Evolutionary conservation across 1,140 invertebrate genomes (phyloP), one percentile per base, ranked within the genome.

Genomic region (Drosophila ogumai): DNA sequence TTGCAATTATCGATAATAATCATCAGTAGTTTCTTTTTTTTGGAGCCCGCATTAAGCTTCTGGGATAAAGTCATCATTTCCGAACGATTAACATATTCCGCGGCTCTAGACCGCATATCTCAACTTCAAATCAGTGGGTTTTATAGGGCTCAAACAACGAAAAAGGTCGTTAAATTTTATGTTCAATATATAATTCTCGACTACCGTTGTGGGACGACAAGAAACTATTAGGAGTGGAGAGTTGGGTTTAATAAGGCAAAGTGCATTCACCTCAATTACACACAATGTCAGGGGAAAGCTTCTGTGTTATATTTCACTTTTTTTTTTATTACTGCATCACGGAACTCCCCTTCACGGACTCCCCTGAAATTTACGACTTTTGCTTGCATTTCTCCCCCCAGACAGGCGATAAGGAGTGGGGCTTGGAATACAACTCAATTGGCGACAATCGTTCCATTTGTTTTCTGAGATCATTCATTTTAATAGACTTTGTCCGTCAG

Each of bases 391-490:
- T 68, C 67, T 36, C 65, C 60, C 64, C 43, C 38, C 25, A 44
- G 17, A n/a, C 6, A 15, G 32, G 52, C 72, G 73, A 75, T 75
- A 75, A 75, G 73, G 40, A 72, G 68, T 58, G 68, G 59, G 63
- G 43, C 0, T 4, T 61, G 60, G 38, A 59, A 77, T 56, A 75
- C 61, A 67, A 76, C 63, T 76, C 74, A 76, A 76, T 76, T 76
- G 74, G 74, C 74, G 74, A 76, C 74, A 76, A 76, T 68, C 73
- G 74, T 76, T 76, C 71, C 74, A 76, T 76, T 76, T 76, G 73
- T 75, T 74, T 75, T 55, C 73, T 76, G 74, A 76, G 74, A 76
- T 76, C 74, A 76, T 76, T 76, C 43, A 55, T 76, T 76, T 76
- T 76, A 76, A 76, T 76, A 76, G 74, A 76, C 73, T 49, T 38